Evolutionary conservation across 2,888 invertebrate genomes (phyloP), one percentile per base, ranked within the genome.

Genomic region (Resseliella maxima): DNA sequence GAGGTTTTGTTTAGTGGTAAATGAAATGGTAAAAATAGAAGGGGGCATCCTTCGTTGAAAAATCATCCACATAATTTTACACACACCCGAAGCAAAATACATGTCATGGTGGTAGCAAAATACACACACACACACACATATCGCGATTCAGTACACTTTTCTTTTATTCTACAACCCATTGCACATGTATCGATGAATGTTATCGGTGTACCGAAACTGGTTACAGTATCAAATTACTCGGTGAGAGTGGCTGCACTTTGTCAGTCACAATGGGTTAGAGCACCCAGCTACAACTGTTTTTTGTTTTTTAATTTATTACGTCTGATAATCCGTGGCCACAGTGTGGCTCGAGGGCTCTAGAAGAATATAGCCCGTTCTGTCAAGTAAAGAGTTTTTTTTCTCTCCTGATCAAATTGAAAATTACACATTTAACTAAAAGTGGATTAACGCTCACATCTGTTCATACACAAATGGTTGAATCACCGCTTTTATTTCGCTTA

Each of bases 281-380:
- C 72, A 35, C 72, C 72, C n/a, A n/a, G n/a, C n/a, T 31, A 72
- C 72, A 12, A 72, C 31, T 59, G 31, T 31, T 6, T 59, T 24
- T 15, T 59, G n/a, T 31, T 31, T 2, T 24, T 18, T 31, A 72
- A 72, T 72, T 72, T 72, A 72, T 72, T 72, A 18, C 72, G 72
- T 72, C 72, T 72, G 72, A 31, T 72, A 72, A 72, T 72, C 72
- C 72, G 72, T 72, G 72, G 72, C 72, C 72, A 35, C 72, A 27
- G 31, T 21, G 15, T 72, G 31, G 72, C 72, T 72, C 15, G 72
- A 72, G 72, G 72, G 72, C 72, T 31, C 72, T 31, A 31, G 31
- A 31, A 31, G 72, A 31, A 72, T 18, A 15, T 35, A 31, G 31
- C 31, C 72, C 31, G 24, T 6, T 5, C 2, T 31, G 10, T 15